Conservation (phyloP, 1,140 invertebrate genomes). For the Gryllus bimaculatus region DNA sequence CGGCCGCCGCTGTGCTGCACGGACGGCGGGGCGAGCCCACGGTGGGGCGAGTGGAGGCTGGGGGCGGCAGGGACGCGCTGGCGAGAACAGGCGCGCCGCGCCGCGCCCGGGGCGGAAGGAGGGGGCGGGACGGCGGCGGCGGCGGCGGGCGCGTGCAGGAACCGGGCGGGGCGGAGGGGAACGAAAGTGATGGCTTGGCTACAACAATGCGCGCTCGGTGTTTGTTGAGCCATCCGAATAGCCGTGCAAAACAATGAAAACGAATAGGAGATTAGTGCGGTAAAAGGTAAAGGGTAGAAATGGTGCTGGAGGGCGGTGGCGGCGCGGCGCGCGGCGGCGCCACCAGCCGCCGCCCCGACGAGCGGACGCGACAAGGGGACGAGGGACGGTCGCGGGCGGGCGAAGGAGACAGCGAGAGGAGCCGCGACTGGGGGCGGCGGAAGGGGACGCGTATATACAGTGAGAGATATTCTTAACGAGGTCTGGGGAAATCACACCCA, state of each 20-base stretch:
- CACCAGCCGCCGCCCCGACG: too few species aligned
- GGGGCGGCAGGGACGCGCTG: too few species aligned
- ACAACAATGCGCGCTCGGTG: neutral
- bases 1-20: neutral
- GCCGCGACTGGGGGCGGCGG: too few species aligned
- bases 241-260: neutral
- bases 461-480: neutral
- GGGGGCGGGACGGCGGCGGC: too few species aligned
- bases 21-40: too few species aligned
- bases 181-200: neutral
- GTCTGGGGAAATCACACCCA: neutral
- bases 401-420: neutral
- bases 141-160: too few species aligned
- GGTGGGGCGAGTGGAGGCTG: too few species aligned
- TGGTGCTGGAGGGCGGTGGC: neutral
- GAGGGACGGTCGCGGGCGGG: neutral
- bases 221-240: constrained; percentile 4
- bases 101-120: too few species aligned
- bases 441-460: neutral
- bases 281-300: neutral
- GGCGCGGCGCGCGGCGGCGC: too few species aligned
- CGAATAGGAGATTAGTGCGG: neutral
- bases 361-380: too few species aligned
- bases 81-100: too few species aligned
- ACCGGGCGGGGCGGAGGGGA: neutral